phyloP scores from a whole-genome alignment of 1,140 invertebrate species.

The Pseudomyrmex dendroicus region DNA sequence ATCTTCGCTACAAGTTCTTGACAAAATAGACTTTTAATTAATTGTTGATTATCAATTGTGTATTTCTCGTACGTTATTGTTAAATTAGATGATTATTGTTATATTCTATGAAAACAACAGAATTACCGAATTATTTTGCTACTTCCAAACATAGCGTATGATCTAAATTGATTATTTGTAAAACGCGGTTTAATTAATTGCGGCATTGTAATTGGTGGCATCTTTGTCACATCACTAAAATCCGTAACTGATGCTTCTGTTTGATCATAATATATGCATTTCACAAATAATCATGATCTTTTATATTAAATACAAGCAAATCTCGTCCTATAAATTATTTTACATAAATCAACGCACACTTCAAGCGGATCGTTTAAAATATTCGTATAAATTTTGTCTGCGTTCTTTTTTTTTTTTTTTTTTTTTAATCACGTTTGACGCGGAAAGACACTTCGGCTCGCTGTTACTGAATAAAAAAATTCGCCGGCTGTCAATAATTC shows the following conservation, averaged over 20 bases:
- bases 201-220: neutral
- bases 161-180: constrained; percentile 12
- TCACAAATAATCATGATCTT: constrained; percentile 38
- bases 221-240: neutral
- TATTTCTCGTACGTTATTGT: too few relatives aligned
- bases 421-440: neutral
- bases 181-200: constrained; percentile 27
- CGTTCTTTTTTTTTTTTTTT: neutral
- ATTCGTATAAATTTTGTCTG: constrained; percentile 2
- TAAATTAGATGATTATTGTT: neutral
- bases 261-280: constrained; percentile 22
- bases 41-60: neutral
- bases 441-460: neutral
- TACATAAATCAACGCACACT: neutral
- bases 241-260: constrained; percentile 3
- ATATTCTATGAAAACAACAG: neutral
- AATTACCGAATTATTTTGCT: neutral
- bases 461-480: constrained; percentile 16
- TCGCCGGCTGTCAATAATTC: constrained; percentile 20
- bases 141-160: neutral
- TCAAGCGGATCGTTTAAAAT: neutral
- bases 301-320: neutral
- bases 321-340: constrained; percentile 22
- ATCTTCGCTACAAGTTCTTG: neutral
- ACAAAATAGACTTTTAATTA: constrained; percentile 18